phyloP scores from a whole-genome alignment of 2,888 invertebrate species.

The Limnephilus lunatus region DNA sequence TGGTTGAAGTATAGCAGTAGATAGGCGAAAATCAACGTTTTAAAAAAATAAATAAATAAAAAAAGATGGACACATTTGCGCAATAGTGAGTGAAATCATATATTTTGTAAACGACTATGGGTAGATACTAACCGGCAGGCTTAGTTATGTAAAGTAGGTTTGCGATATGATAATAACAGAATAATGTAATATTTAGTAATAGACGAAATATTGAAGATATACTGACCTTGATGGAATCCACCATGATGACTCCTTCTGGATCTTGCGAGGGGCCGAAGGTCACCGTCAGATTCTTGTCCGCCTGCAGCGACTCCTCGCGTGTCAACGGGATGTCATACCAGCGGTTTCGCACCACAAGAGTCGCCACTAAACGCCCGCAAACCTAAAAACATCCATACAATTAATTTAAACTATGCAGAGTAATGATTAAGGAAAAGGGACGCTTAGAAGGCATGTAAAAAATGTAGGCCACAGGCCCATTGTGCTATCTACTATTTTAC shows the following conservation, averaged over 20 bases:
- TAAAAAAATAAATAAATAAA: too few relatives aligned
- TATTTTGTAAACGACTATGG: too few relatives aligned
- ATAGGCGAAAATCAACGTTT: too few relatives aligned
- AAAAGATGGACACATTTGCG: too few relatives aligned
- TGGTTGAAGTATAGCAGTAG: too few relatives aligned
- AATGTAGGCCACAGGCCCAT: too few relatives aligned
- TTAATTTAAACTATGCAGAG: not conserved
- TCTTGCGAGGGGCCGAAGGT: constrained; percentile 91
- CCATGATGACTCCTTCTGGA: constrained; percentile 91
- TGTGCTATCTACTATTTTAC: too few relatives aligned
- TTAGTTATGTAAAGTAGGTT: too few relatives aligned
- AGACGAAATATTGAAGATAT: not conserved
- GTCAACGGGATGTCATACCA: constrained; percentile 98
- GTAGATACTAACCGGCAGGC: too few relatives aligned
- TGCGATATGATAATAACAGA: too few relatives aligned
- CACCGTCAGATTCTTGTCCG: constrained; percentile 92
- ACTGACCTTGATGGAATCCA: constrained; percentile 90
- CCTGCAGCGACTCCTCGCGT: constrained; percentile 93
- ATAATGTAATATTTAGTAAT: too few relatives aligned
- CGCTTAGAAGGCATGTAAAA: not conserved
- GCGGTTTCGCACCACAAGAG: constrained; percentile 85
- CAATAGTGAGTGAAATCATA: too few relatives aligned
- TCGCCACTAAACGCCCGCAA: constrained; percentile 85
- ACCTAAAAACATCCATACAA: constrained; percentile 71
- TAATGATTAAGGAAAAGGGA: not conserved